Evolutionary conservation across 2,888 invertebrate genomes (phyloP), one percentile per base, ranked within the genome.

Genomic region (Phania funesta): DNA sequence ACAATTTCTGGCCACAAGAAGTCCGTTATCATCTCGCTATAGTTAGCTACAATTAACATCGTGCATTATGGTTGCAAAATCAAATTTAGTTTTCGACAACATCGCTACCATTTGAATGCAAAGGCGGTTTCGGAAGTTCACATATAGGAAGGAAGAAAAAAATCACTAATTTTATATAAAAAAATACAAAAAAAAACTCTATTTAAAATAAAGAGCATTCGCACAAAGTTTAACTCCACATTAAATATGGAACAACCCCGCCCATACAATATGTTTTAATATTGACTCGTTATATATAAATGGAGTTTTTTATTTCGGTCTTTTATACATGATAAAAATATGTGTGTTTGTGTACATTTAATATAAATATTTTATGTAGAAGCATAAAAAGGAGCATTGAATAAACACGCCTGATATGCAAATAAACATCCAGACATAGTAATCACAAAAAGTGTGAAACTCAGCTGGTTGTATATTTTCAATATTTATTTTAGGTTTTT

Each of bases 391-490:
- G 20, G n/a, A 6, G 58, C 38, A 64, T 54, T 64, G 64, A 74
- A 64, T 11, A 64, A 65, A 74, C 74, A 64, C 20, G 32, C n/a
- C 54, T 26, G 46, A 44, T 26, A 74, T 65, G 35, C 41, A 48
- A 58, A 65, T 75, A 54, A 54, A 18, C 24, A 18, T 52, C 18
- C 24, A 44, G 29, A 44, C 52, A 52, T 22, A 38, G 26, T 65
- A 46, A 50, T 76, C 32, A 24, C 20, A 76, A 68, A 76, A 68
- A 60, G 76, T 76, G 68, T 76, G 44, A 76, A 76, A 76, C 44
- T 68, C 68, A 76, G 76, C 68, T 68, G 68, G 60, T 38, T 74
- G 13, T 48, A 38, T 46, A 20, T 54, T 46, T 64, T 26, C n/a
- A n/a, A n/a, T n/a, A 60, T 50, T 48, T 50, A 46, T 62, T 64